These are phyloP conservation scores for Lissocephala sabroskyi DNA, from an alignment of 2,888 invertebrate genomes.

Conservation along the genomic window DNA sequence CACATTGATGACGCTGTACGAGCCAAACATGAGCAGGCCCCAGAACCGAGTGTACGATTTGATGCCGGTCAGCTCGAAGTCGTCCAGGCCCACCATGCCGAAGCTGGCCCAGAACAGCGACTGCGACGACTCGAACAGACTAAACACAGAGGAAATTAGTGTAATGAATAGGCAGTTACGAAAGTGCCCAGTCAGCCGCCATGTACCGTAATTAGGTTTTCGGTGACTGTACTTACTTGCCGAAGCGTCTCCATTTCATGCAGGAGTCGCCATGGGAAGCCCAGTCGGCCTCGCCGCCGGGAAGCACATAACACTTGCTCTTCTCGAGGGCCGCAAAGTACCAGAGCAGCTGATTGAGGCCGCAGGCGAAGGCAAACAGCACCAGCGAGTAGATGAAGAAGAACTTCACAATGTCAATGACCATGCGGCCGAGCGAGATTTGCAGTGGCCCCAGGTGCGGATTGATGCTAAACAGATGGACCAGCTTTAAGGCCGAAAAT, in stretches of 20 bases:
- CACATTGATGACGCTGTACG: slow-evolving; percentile 95
- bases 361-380: slow-evolving; percentile 93
- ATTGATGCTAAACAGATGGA: slow-evolving; percentile 94
- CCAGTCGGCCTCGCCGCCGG: slow-evolving; percentile 84
- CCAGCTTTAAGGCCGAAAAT: slow-evolving; percentile 91
- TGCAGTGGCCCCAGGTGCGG: slow-evolving; percentile 94
- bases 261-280: slow-evolving; percentile 83
- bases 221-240: slow-evolving; percentile 77
- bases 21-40: slow-evolving; percentile 96
- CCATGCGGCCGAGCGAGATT: slow-evolving; percentile 91
- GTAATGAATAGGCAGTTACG: slow-evolving; percentile 25
- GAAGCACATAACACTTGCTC: slow-evolving; percentile 81
- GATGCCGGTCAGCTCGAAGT: slow-evolving; percentile 90
- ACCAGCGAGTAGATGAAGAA: slow-evolving; percentile 91
- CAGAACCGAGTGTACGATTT: slow-evolving; percentile 94
- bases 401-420: slow-evolving; percentile 93
- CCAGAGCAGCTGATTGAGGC: slow-evolving; percentile 94
- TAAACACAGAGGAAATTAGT: slow-evolving; percentile 68
- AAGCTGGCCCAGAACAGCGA: slow-evolving; percentile 97
- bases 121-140: slow-evolving; percentile 94
- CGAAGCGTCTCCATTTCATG: slow-evolving; percentile 89
- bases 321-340: slow-evolving; percentile 91
- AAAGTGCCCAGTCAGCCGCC: slow-evolving; percentile 1
- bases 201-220: slow-evolving; percentile 32
- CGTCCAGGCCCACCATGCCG: slow-evolving; percentile 90